phyloP scores from a whole-genome alignment of 2,888 invertebrate genomes.

The Zele albiditarsus region DNA sequence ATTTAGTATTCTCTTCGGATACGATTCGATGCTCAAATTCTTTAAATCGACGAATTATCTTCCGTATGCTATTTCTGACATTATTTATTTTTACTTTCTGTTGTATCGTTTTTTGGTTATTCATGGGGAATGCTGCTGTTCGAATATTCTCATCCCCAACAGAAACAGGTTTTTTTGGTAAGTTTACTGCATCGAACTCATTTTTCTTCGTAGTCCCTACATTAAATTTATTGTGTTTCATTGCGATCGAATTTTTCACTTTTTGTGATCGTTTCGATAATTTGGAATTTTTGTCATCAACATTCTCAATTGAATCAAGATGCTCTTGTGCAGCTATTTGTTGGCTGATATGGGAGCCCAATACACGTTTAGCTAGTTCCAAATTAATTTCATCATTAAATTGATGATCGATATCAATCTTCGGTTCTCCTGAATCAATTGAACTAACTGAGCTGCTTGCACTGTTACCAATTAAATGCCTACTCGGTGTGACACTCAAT shows the following conservation, averaged over 20 bases:
- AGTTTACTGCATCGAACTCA: constrained; percentile 21
- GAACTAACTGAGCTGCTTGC: background rate
- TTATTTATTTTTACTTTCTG: constrained; percentile 53
- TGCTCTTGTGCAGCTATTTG: background rate
- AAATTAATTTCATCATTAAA: background rate
- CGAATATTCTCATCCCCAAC: constrained; percentile 60
- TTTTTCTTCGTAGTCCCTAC: constrained; percentile 40
- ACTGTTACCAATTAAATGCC: background rate
- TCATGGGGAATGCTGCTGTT: constrained; percentile 63
- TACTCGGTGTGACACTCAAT: background rate
- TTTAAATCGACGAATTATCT: constrained; percentile 68
- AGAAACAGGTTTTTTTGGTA: constrained; percentile 55
- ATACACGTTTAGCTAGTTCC: background rate
- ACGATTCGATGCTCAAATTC: constrained; percentile 67
- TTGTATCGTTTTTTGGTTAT: constrained; percentile 44
- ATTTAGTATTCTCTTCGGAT: constrained; percentile 54
- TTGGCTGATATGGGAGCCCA: background rate
- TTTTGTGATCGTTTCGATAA: constrained; percentile 43
- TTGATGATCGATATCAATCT: background rate
- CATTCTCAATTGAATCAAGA: background rate
- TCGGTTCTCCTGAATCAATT: no score
- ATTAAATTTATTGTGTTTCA: constrained; percentile 60
- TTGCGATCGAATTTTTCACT: constrained; percentile 67
- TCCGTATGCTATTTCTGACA: constrained; percentile 67
- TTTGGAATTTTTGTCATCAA: constrained; percentile 28